Evolutionary conservation across 2,113 vertebrate species (phyloP).

Genomic region (Coregonus clupeaformis): DNA sequence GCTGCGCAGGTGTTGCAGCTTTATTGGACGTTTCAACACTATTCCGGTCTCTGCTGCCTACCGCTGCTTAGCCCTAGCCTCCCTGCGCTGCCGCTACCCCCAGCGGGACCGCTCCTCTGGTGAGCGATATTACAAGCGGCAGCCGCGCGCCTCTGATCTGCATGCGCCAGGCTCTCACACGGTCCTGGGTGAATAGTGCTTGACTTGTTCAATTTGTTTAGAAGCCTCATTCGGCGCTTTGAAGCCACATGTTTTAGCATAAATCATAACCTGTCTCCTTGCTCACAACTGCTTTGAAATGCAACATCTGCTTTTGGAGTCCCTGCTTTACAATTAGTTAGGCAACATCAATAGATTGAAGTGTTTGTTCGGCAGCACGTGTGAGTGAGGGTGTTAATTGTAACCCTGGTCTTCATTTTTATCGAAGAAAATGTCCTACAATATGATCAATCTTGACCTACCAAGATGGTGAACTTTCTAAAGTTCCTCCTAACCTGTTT

Average conservation of each 20-base stretch:
- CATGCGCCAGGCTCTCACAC: slow-evolving; percentile 66
- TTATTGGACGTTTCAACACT: slow-evolving; percentile 56
- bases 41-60: slow-evolving; percentile 64
- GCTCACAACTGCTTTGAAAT: slow-evolving; percentile 79
- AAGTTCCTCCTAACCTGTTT: slow-evolving; percentile 35
- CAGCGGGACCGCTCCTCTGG: slow-evolving; percentile 69
- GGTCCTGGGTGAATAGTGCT: slow-evolving; percentile 82
- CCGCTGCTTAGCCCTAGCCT: slow-evolving; percentile 61
- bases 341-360: slow-evolving; percentile 80
- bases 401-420: slow-evolving; percentile 44
- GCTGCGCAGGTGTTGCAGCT: slow-evolving; percentile 76
- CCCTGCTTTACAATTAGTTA: slow-evolving; percentile 79
- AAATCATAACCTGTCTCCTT: slow-evolving; percentile 82
- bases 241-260: slow-evolving; percentile 82
- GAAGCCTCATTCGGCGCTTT: slow-evolving; percentile 77
- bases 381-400: slow-evolving; percentile 34
- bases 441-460: slow-evolving; percentile 33
- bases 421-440: slow-evolving; percentile 44
- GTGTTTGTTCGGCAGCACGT: slow-evolving; percentile 7
- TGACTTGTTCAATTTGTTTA: slow-evolving; percentile 88
- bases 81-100: slow-evolving; percentile 60
- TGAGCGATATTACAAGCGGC: slow-evolving; percentile 80
- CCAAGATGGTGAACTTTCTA: slow-evolving; percentile 31
- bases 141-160: slow-evolving; percentile 77
- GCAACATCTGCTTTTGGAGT: slow-evolving; percentile 81